Evolutionary conservation across 2,888 invertebrate species (phyloP).

Genomic region (Melanostoma mellinum): DNA sequence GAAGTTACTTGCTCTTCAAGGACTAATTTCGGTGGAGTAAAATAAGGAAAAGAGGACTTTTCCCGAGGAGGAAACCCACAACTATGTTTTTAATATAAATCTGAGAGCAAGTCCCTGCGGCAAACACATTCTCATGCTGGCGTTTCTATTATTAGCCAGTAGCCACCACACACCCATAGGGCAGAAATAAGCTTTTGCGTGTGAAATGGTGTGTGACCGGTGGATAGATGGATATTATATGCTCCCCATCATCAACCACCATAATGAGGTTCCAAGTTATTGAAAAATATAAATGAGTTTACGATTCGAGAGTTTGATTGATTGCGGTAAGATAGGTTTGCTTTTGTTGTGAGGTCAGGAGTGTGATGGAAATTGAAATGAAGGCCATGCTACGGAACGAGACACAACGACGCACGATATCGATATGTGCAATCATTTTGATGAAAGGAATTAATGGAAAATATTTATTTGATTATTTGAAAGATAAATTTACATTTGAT

Average conservation of each 20-base stretch:
- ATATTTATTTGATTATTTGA: slow-evolving; percentile 55
- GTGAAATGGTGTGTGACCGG: slow-evolving; percentile 11
- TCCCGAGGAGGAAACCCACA: too few species aligned
- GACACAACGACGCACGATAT: slow-evolving; percentile 33
- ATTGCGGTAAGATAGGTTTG: slow-evolving; percentile 33
- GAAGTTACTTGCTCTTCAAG: too few species aligned
- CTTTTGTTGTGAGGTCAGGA: not conserved
- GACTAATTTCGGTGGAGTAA: too few species aligned
- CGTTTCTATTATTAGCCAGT: not conserved
- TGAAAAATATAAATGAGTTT: slow-evolving; percentile 58
- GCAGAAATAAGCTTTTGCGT: slow-evolving; percentile 20
- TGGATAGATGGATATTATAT: slow-evolving; percentile 23
- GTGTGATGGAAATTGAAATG: too few species aligned
- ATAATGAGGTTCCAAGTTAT: slow-evolving; percentile 64
- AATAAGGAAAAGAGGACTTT: too few species aligned
- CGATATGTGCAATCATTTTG: slow-evolving; percentile 16
- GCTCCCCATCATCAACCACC: not conserved
- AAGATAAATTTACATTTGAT: slow-evolving; percentile 15
- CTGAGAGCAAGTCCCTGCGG: not conserved
- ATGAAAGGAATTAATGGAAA: slow-evolving; percentile 51
- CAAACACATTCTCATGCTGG: not conserved
- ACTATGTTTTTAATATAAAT: too few species aligned
- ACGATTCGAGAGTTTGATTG: slow-evolving; percentile 61
- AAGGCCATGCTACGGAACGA: too few species aligned
- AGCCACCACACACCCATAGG: not conserved